Percentiles rank a stretch among this genome's conserved stretches.
These are phyloP conservation scores for Podargus strigoides DNA, from an alignment of 2,797 vertebrate genomes.

Conservation along the genomic window DNA sequence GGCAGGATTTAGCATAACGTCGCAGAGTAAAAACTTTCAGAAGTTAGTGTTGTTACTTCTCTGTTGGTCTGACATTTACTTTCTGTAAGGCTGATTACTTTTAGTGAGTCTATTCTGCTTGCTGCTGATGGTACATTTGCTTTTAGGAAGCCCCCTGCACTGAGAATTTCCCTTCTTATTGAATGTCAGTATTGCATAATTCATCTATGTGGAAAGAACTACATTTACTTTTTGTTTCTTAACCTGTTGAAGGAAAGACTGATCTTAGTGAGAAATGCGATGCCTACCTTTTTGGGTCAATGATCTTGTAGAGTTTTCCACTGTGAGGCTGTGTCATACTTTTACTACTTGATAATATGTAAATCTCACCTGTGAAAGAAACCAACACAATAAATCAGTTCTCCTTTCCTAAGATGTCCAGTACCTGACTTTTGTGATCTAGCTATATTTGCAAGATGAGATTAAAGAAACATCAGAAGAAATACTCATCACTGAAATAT, in stretches of 20 bases:
- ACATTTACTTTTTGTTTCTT: not conserved
- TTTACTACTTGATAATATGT: constrained; percentile 95
- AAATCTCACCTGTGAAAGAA: constrained; percentile 87
- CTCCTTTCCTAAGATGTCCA: not conserved
- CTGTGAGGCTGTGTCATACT: constrained; percentile 91
- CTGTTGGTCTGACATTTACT: not conserved
- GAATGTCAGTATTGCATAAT: not conserved
- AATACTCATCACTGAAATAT: not conserved
- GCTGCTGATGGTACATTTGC: not conserved
- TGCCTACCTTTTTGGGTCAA: constrained; percentile 95
- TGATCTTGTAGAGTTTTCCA: constrained; percentile 94
- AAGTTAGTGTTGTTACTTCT: not conserved
- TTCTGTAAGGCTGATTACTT: not conserved
- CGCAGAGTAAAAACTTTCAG: not conserved
- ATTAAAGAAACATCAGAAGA: not conserved
- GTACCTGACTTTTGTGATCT: not conserved
- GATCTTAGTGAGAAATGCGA: not conserved
- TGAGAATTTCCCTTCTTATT: not conserved
- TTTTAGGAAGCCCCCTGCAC: not conserved
- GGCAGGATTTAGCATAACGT: not conserved
- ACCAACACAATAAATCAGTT: not conserved
- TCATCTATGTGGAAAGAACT: not conserved
- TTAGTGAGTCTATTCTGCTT: not conserved
- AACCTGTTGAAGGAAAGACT: not conserved
- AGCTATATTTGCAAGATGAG: not conserved